Evolutionary conservation across 2,797 vertebrate species (phyloP).

Genomic region (Meda fulgida): DNA sequence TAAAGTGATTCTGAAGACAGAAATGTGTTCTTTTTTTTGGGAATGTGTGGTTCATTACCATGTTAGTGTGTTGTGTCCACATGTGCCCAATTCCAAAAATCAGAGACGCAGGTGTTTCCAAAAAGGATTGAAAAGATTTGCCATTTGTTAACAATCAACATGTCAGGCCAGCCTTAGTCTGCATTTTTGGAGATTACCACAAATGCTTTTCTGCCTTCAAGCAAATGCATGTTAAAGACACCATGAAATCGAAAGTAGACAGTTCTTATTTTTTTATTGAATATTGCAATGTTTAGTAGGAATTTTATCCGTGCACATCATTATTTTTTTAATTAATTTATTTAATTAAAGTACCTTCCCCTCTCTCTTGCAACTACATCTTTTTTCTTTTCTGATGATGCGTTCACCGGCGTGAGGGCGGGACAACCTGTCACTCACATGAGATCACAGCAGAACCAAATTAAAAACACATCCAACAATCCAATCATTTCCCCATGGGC

Average conservation of each 20-base stretch:
- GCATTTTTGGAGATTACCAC: conserved; percentile 27
- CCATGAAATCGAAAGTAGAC: neutral
- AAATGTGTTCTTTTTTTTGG: conserved; percentile 2
- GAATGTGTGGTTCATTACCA: conserved; percentile 11
- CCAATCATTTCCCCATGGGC: neutral
- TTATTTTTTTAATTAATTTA: no score
- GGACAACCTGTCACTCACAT: neutral
- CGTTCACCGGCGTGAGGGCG: neutral
- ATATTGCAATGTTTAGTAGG: neutral
- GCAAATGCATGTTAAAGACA: neutral
- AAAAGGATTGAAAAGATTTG: conserved; percentile 30
- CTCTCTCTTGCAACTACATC: neutral
- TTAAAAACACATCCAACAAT: no score
- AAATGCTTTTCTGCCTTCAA: conserved; percentile 25
- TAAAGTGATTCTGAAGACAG: conserved; percentile 17
- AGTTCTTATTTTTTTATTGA: neutral
- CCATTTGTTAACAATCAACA: conserved; percentile 36
- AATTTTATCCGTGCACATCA: neutral
- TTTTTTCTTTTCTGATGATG: neutral
- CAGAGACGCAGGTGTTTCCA: conserved; percentile 29
- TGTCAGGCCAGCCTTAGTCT: neutral
- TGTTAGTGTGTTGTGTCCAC: neutral
- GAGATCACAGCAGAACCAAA: neutral
- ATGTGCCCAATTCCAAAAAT: neutral
- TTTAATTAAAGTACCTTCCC: neutral